Conservation (phyloP, 2,113 vertebrate species). For the Otolemur garnettii region DNA sequence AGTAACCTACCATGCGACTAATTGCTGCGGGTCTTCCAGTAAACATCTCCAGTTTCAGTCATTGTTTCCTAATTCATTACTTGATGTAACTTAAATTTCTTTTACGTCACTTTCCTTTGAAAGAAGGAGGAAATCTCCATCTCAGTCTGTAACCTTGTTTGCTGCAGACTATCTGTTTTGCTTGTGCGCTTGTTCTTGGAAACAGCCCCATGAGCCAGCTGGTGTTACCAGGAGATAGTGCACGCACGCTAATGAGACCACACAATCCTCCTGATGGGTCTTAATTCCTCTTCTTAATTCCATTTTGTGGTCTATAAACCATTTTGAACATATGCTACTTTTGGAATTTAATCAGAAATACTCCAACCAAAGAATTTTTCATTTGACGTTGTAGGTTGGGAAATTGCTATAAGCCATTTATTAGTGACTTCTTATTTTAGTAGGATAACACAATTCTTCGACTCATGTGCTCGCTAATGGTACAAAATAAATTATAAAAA, state of each 20-base stretch:
- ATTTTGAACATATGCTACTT: conserved; percentile 36
- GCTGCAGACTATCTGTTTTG: neutral
- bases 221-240: neutral
- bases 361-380: conserved; percentile 25
- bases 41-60: conserved; percentile 26
- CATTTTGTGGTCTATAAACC: neutral
- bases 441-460: neutral
- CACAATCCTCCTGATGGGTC: neutral
- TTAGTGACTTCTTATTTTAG: conserved; percentile 30
- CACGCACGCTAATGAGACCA: neutral
- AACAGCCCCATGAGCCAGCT: neutral
- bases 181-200: neutral
- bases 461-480: neutral
- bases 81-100: neutral
- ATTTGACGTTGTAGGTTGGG: conserved; percentile 41
- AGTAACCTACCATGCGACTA: neutral
- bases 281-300: conserved; percentile 33
- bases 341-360: conserved; percentile 33
- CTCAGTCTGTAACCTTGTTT: neutral
- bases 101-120: neutral
- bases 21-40: neutral
- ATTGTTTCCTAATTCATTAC: conserved; percentile 22
- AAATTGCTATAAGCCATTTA: conserved; percentile 27
- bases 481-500: conserved; percentile 10
- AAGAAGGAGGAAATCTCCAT: neutral